phyloP scores from a whole-genome alignment of 2,797 vertebrate species.

The Karalla daura region DNA sequence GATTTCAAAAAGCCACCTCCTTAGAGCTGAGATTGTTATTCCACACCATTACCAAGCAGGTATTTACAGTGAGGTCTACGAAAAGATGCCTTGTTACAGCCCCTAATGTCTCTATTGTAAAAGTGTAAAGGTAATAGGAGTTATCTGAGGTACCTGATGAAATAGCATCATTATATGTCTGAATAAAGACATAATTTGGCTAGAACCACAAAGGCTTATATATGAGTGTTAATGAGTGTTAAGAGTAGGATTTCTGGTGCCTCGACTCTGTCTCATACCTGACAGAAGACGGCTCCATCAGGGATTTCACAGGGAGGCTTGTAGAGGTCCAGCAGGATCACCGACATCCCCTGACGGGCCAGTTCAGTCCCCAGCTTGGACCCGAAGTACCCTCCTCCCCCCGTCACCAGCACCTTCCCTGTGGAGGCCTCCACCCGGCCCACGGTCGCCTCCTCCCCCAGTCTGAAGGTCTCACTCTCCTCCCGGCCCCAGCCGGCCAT shows the following conservation, averaged over 20 bases:
- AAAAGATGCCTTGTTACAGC: too few species aligned
- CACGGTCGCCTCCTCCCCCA: conserved; percentile 41
- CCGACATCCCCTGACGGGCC: conserved; percentile 81
- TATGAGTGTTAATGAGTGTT: accelerated
- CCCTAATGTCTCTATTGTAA: too few species aligned
- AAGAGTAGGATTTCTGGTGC: not conserved
- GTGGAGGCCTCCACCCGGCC: conserved; percentile 3
- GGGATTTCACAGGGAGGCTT: conserved; percentile 85
- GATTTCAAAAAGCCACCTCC: too few species aligned
- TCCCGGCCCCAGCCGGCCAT: conserved; percentile 47
- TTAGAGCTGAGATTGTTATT: too few species aligned
- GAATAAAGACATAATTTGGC: too few species aligned
- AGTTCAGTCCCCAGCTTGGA: conserved; percentile 89
- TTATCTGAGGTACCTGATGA: too few species aligned
- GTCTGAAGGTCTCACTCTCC: conserved; percentile 55
- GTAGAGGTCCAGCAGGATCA: conserved; percentile 88
- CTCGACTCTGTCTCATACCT: conserved; percentile 78
- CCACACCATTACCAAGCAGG: too few species aligned
- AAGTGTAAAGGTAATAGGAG: too few species aligned
- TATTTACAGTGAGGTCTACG: too few species aligned
- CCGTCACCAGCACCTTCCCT: conserved; percentile 89
- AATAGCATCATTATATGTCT: too few species aligned
- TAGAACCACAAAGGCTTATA: too few species aligned
- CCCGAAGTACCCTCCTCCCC: conserved; percentile 93
- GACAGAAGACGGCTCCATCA: conserved; percentile 83